Conservation (phyloP, 1,140 invertebrate genomes). For the Drosophila tani region DNA sequence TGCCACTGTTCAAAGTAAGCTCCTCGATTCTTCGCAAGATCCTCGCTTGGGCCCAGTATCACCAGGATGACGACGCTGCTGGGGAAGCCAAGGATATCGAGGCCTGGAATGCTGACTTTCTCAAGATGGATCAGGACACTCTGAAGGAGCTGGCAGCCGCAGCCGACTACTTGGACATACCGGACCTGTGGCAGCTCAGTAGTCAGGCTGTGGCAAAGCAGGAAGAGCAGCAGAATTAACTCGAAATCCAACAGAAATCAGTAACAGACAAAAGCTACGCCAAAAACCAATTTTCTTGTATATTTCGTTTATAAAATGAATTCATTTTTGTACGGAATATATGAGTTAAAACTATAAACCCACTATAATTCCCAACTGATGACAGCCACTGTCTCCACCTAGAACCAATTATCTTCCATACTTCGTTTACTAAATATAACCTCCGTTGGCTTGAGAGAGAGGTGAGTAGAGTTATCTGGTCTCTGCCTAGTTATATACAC, state of each 20-base stretch:
- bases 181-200: not conserved
- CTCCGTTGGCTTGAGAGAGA: not conserved
- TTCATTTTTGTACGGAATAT: no score
- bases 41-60: not conserved
- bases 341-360: no score
- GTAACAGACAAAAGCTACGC: no score
- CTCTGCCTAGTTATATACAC: not conserved
- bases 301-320: no score
- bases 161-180: slow-evolving; percentile 7
- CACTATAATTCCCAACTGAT: no score
- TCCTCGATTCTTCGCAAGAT: not conserved
- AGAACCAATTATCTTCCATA: not conserved
- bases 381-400: no score
- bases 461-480: not conserved
- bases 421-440: not conserved
- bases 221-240: no score
- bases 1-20: not conserved
- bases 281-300: no score
- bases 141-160: not conserved
- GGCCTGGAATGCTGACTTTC: not conserved
- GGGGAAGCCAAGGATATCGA: not conserved
- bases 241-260: no score
- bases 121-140: not conserved
- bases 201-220: not conserved
- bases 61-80: not conserved